Evolutionary conservation across 92 coral and sea anemone species (phyloP).

Genomic region (Diadumene lineata): DNA sequence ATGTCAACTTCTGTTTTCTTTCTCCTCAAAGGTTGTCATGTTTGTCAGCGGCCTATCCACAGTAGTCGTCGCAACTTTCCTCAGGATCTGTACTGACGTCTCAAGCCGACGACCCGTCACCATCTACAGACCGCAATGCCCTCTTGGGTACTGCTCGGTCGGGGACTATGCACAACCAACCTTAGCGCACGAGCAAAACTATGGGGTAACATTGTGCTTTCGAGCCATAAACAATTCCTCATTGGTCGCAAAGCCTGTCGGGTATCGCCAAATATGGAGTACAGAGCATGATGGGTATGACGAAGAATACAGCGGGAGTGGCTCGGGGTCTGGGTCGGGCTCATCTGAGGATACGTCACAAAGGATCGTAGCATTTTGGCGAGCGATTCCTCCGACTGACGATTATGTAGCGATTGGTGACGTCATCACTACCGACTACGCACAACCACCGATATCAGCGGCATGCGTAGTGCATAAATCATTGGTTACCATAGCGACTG

Average conservation of each 20-base stretch:
- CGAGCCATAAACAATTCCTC: conserved; percentile 26
- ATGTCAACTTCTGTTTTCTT: no score
- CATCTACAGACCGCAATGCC: conserved; percentile 79
- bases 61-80: conserved; percentile 48
- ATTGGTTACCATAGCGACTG: conserved; percentile 49
- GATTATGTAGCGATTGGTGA: conserved; percentile 62
- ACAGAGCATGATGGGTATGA: conserved; percentile 37
- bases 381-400: conserved; percentile 56
- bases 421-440: conserved; percentile 59
- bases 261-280: conserved; percentile 74
- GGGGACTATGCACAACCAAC: conserved; percentile 89
- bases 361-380: conserved; percentile 64
- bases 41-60: conserved; percentile 50
- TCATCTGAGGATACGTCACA: neutral
- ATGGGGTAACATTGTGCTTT: conserved; percentile 68
- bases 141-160: conserved; percentile 71
- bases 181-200: conserved; percentile 45
- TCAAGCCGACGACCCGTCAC: conserved; percentile 53
- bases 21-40: conserved; percentile 4
- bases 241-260: conserved; percentile 38
- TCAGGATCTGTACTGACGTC: conserved; percentile 62
- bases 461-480: conserved; percentile 68
- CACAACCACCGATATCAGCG: conserved; percentile 41
- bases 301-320: conserved; percentile 25
- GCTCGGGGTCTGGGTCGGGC: neutral